Base-by-base conservation (phyloP, 35 echinoderm and acorn worm species). In the Apostichopus japonicus region DNA sequence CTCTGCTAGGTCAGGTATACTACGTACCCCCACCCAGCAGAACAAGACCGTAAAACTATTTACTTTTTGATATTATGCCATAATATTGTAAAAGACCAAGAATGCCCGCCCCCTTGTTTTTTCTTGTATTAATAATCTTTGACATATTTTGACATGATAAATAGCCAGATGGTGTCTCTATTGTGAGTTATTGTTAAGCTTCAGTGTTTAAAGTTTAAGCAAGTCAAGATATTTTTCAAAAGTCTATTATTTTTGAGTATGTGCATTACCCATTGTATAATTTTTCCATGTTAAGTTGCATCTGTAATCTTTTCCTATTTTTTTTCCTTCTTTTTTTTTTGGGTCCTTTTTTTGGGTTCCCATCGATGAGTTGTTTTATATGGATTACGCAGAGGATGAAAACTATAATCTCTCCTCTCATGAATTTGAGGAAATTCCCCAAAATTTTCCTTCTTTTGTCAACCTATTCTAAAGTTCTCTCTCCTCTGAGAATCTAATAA, bases 41-140 rank as follows among this genome's bases (percentile, higher is more conserved):
- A 67, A 67, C 11, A 67, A 67, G 19, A 52, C 6, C 54, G 79
- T 83, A 83, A 83, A 83, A 55, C 54, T 83, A 83, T 54, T 55
- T 83, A 44, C 44, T 13, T 83, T 83, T 83, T 83, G 79, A 83
- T 83, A 83, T 83, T 55, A 83, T 83, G 79, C 79, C 79, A 83
- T 55, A 67, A 55, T 83, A 53, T 53, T 83, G 79, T 83, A 83
- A 44, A 83, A 83, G 79, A 83, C 79, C 79, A 83, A 83, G 33
- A 83, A 53, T 83, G 33, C 54, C 51, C 19, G 11, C 63, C 63
- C 19, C 63, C 63, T 9, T 67, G 8, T 5, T 44, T 44, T 44
- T 44, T 44, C 79, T 83, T 83, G 79, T 54, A 83, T 55, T 83
- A 83, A 83, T 54, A 6, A 54, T 44, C 33, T 44, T 44, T 44